Evolutionary conservation across 2,113 vertebrate species (phyloP), one percentile per base, ranked within the genome.

Genomic region (Semicossyphus pulcher): DNA sequence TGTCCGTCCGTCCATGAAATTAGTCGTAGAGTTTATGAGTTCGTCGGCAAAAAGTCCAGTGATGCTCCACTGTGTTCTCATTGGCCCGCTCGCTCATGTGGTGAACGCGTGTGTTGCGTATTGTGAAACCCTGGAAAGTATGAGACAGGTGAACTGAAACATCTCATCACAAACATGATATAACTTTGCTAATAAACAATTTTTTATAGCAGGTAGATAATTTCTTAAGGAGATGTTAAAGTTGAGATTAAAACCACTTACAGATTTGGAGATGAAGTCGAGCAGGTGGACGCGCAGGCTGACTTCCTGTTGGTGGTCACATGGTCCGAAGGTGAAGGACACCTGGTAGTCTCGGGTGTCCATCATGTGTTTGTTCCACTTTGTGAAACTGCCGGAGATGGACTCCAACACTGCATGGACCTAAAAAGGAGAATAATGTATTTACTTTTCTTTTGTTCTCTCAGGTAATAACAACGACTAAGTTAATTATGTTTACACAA

Each of bases 301-400:
- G 54, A 99, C 96, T 91, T 99, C 98, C 89, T 99, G 98, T 86
- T 99, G 97, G 88, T 99, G 97, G 92, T 99, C 98, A 3, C 98
- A 99, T 0, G 98, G 98, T 89, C 98, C 98, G 5, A 99, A 99
- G 4, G 98, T 99, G 84, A 99, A 99, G 34, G 97, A 99, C 76
- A 99, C 97, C 86, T 99, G 98, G 85, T 96, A 99, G 94, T 99
- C 98, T 89, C 98, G 94, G 42, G 98, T 99, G 92, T 99, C 97
- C 98, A 99, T 99, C 98, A 99, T 99, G 85, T 99, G 98, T 89
- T 99, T 99, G 80, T 98, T 99, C 98, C 98, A 99, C 91, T 98
- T 99, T 0, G 97, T 98, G 81, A 99, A 99, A 88, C 96, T 94
- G 92, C 98, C 98, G 65, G 96, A 96, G 80, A 99, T 97, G 11